Base-by-base conservation (phyloP, 2,888 invertebrate genomes). In the Hybos culiciformis region DNA sequence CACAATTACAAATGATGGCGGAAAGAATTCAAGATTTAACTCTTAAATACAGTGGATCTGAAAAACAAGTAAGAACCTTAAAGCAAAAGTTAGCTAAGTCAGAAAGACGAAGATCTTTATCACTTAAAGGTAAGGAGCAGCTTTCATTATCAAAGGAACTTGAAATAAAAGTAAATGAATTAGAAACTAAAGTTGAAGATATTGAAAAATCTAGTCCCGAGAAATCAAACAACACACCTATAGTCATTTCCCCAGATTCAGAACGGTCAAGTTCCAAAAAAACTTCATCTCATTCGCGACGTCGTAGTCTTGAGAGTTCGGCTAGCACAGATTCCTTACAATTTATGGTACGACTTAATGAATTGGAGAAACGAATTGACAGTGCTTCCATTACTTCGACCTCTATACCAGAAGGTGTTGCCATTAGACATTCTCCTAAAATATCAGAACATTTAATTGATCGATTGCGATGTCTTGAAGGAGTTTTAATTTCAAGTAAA, bases 21-120 rank as follows among this genome's bases (percentile, higher is more conserved):
- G 80, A 81, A 19, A 74, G 88, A 39, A 81, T 92, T 46, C 79
- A 88, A 57, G 86, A 88, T 59, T 68, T 92, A 23, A 87, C 88
- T 0, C 73, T 77, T 42, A 91, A 90, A 60, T 70, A 90, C 46
- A 78, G 79, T 7, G 74, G 77, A 1, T 83, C 86, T 1, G 90
- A 90, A 57, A 82, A 84, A 53, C 86, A 86, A 63, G 80, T 83
- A 8, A 71, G 86, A 42, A 77, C 75, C 3, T 60, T 86, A 18
- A 86, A 85, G 62, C 83, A 83, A 54, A 88, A 87, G 61, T 68
- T 85, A 46, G 78, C 80, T 49, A 83, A 83, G 57, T 72, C 78
- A 1, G 87, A 87, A 56, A 83, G 87, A 53, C 70, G 88, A 49
- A 72, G 88, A 48, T 85, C 87, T 29, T 68, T 87, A 18, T 87